Base-by-base conservation (phyloP, 2,888 invertebrate genomes). In the Sesia apiformis region DNA sequence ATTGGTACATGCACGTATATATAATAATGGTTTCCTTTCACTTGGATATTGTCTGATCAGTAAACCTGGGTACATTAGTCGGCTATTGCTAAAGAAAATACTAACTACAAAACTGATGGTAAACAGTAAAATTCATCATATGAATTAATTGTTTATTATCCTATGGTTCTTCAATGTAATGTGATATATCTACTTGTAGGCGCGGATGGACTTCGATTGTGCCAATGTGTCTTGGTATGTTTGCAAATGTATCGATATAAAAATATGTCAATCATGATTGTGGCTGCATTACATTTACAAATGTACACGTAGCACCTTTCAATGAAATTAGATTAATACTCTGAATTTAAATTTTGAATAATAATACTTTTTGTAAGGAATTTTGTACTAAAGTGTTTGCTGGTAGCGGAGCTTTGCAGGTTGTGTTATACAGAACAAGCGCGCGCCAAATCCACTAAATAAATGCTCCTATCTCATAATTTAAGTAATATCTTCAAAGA, bases 381-480 rank as follows among this genome's bases (percentile, higher is more conserved):
- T 86, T 86, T 87, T 87, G 88, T 87, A 87, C 87, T 87, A 84
- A 80, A 76, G 72, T 75, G 70, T 66, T 52, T 52, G 66, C 73
- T 67, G 65, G 67, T 72, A 74, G 71, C 72, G 78, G 78, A 76
- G 81, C 78, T 69, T 70, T 62, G 64, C 63, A 66, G 65, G 68
- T 23, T 23, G 70, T 68, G 60, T 61, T 64, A 53, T 69, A 68
- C 69, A 66, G 72, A 69, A 68, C 66, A 71, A 70, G 74, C 68
- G 68, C 65, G 63, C 72, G 71, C 70, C 65, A 79, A 55, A 38
- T 67, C 62, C 61, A 70, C 75, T 64, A 74, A 76, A 81, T 87
- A 87, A 86, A 86, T 87, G 87, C 85, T 82, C 85, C 83, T 86
- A 85, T 83, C 74, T 81, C 83, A 85, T 86, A 84, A 84, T 88